Evolutionary conservation across 2,113 vertebrate genomes (phyloP).

Genomic region (Oryzias javanicus): DNA sequence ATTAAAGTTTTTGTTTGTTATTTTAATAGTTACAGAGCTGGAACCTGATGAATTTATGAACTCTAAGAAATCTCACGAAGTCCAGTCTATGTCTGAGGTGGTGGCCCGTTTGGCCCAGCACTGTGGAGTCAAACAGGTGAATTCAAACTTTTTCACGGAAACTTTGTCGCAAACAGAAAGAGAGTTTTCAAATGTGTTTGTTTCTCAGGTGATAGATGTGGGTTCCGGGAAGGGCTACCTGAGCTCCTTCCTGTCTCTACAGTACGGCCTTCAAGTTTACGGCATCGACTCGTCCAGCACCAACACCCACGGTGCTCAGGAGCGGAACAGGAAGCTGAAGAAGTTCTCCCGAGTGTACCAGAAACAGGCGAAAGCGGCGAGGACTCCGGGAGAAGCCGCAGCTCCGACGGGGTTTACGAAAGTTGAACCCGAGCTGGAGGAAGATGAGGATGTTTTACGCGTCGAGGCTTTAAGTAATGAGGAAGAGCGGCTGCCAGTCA

Average conservation of each 20-base stretch:
- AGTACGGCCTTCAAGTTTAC: conserved; percentile 87
- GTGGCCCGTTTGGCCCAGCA: conserved; percentile 77
- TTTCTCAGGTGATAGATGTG: conserved; percentile 88
- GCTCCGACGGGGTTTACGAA: conserved; percentile 3
- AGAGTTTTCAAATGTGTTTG: not conserved
- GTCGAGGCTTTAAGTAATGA: conserved; percentile 3
- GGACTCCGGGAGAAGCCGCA: not conserved
- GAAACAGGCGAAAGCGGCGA: conserved; percentile 34
- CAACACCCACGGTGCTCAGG: conserved; percentile 89
- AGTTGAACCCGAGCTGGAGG: not conserved
- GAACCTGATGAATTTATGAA: conserved; percentile 92
- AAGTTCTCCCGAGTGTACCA: conserved; percentile 87
- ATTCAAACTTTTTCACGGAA: not conserved
- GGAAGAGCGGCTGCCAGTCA: conserved; percentile 9
- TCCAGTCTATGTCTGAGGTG: conserved; percentile 89
- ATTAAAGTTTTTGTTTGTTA: not conserved
- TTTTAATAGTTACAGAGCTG: conserved; percentile 59
- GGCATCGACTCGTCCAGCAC: conserved; percentile 93
- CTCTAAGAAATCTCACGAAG: conserved; percentile 95
- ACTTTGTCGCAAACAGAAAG: not conserved
- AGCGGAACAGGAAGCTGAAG: conserved; percentile 94
- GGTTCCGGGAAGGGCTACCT: conserved; percentile 98
- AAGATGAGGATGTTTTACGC: not conserved
- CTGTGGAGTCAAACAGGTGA: conserved; percentile 86
- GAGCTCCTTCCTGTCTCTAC: conserved; percentile 93